phyloP scores from a whole-genome alignment of 2,113 vertebrate species.

The Nothocercus julius region DNA sequence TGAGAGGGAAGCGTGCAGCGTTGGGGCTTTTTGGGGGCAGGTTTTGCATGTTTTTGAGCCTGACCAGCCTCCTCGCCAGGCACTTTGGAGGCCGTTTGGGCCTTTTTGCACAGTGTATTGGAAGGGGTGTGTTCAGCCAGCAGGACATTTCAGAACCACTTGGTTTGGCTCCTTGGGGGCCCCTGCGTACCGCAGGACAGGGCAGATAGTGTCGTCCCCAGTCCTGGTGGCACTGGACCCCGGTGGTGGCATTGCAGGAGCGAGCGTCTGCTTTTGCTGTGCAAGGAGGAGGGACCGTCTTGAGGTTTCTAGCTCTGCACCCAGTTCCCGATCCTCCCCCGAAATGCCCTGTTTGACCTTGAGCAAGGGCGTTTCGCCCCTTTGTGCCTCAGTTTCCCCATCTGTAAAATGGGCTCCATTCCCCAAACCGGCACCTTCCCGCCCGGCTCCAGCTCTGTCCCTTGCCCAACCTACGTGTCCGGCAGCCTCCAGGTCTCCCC shows the following conservation, averaged over 20 bases:
- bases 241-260: background rate
- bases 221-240: fast-evolving
- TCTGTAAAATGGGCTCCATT: background rate
- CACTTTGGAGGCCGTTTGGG: background rate
- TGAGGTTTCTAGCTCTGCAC: background rate
- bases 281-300: background rate
- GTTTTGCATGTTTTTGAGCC: no score
- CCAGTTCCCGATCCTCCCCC: background rate
- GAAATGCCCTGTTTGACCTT: constrained; percentile 19
- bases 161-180: fast-evolving
- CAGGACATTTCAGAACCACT: background rate
- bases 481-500: background rate
- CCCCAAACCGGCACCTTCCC: background rate
- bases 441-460: background rate
- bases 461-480: background rate
- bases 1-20: constrained; percentile 50
- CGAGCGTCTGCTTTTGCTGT: background rate
- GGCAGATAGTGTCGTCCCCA: background rate
- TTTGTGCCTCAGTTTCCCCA: background rate
- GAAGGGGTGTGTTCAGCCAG: background rate
- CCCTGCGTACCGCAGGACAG: fast-evolving
- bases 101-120: background rate
- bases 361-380: background rate
- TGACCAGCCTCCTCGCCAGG: no score
- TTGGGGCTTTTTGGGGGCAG: background rate